Evolutionary conservation across 2,888 invertebrate genomes (phyloP).

Genomic region (Glaucopsyche alexis): DNA sequence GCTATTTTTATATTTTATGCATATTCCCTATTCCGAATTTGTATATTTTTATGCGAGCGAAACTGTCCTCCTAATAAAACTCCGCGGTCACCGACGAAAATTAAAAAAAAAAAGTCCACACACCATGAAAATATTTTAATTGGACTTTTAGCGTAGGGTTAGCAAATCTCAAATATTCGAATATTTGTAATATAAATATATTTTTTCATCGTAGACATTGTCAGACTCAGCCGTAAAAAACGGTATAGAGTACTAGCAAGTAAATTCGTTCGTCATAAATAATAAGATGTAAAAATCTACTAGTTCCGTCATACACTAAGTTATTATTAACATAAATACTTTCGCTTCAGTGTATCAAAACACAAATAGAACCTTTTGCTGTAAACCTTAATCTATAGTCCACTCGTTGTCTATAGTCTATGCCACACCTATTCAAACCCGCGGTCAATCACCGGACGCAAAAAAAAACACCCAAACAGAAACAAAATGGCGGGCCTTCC

Average conservation of each 20-base stretch:
- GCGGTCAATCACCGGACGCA: conserved; percentile 31
- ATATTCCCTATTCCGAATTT: conserved; percentile 9
- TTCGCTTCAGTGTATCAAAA: background rate
- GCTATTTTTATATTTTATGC: too few species aligned
- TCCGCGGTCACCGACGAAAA: conserved; percentile 17
- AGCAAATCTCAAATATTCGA: background rate
- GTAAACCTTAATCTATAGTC: background rate
- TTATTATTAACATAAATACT: background rate
- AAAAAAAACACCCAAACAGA: conserved; percentile 43
- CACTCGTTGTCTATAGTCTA: background rate
- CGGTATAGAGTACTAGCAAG: too few species aligned
- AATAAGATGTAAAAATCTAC: background rate
- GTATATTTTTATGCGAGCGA: conserved; percentile 15
- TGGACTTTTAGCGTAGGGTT: background rate
- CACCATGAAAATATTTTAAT: background rate
- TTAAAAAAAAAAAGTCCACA: background rate
- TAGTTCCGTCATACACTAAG: background rate
- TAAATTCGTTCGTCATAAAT: too few species aligned
- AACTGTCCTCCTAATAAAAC: conserved; percentile 17
- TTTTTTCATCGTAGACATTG: background rate
- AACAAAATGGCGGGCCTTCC: conserved; percentile 58
- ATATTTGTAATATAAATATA: background rate
- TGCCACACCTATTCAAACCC: conserved; percentile 28
- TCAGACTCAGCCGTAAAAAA: too few species aligned
- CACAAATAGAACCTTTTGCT: background rate